A percentile compares a stretch with the other conserved stretches of the same genome.
phyloP scores from a whole-genome alignment of 2,888 invertebrate genomes.

The Hipparchia sbordonii region DNA sequence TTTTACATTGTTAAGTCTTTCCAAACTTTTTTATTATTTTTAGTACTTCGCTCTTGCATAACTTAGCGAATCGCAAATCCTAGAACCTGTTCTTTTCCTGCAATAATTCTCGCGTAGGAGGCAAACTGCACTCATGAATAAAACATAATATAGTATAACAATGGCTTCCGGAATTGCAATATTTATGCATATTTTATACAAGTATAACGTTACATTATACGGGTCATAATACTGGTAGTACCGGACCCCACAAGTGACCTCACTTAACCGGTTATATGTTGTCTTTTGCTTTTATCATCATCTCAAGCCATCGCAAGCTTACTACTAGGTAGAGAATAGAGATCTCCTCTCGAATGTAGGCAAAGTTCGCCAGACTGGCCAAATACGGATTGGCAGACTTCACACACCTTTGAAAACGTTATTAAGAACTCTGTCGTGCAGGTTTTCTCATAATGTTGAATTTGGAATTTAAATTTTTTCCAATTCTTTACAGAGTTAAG shows the following conservation, averaged over 20 bases:
- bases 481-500: no score
- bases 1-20: not conserved
- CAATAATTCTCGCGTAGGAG: constrained; percentile 27
- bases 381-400: no score
- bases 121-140: constrained; percentile 36
- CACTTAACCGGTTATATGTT: not conserved
- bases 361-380: no score
- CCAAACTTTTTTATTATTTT: not conserved
- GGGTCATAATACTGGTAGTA: not conserved
- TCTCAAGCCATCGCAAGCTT: not conserved
- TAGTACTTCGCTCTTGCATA: constrained; percentile 9
- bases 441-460: no score
- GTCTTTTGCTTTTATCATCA: no score
- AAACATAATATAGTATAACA: constrained; percentile 21
- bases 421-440: no score
- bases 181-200: constrained; percentile 20
- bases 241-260: not conserved
- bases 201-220: constrained; percentile 5
- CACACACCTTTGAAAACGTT: no score
- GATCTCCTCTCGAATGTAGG: no score
- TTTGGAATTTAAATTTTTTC: no score
- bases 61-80: constrained; percentile 11
- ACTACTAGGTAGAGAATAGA: no score
- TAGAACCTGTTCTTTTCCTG: constrained; percentile 30
- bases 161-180: constrained; percentile 33